Evolutionary conservation across 1,140 invertebrate genomes (phyloP).

Genomic region (Bactericera cockerelli): DNA sequence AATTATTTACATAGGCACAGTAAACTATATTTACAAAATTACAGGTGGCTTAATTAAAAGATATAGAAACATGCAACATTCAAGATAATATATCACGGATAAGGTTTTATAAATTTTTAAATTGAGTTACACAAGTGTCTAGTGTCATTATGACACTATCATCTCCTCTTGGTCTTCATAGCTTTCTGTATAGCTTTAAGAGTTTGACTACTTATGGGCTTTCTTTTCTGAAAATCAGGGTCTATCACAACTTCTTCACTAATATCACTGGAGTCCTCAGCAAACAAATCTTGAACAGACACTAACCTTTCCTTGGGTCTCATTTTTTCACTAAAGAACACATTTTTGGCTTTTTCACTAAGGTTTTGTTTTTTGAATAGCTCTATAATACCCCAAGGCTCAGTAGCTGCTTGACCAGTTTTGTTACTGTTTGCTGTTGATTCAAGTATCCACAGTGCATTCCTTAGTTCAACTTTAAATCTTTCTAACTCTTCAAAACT

Average conservation of each 20-base stretch:
- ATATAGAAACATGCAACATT: too few relatives aligned
- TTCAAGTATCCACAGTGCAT: constrained; percentile 22
- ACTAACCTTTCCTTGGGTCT: constrained; percentile 13
- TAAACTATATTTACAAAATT: too few relatives aligned
- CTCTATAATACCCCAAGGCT: constrained; percentile 10
- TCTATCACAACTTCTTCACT: not conserved
- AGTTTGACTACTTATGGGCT: not conserved
- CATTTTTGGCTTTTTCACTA: not conserved
- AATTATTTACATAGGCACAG: too few relatives aligned
- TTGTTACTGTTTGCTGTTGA: constrained; percentile 6
- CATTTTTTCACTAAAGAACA: constrained; percentile 7
- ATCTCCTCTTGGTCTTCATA: not conserved
- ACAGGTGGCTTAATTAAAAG: too few relatives aligned
- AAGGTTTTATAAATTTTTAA: too few relatives aligned
- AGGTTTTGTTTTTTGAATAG: constrained; percentile 3
- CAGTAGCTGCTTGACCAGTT: not conserved
- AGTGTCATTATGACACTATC: too few relatives aligned
- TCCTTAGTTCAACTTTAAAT: constrained; percentile 19
- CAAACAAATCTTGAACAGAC: constrained; percentile 15
- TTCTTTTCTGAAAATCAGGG: not conserved
- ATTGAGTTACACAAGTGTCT: too few relatives aligned
- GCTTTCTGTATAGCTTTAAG: not conserved
- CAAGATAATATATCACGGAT: too few relatives aligned
- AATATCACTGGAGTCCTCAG: not conserved
- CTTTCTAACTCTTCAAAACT: constrained; percentile 43